A percentile compares a stretch with the other conserved stretches of the same genome.
phyloP scores from a whole-genome alignment of 1,140 invertebrate species.

The Aphelinus atriplicis region DNA sequence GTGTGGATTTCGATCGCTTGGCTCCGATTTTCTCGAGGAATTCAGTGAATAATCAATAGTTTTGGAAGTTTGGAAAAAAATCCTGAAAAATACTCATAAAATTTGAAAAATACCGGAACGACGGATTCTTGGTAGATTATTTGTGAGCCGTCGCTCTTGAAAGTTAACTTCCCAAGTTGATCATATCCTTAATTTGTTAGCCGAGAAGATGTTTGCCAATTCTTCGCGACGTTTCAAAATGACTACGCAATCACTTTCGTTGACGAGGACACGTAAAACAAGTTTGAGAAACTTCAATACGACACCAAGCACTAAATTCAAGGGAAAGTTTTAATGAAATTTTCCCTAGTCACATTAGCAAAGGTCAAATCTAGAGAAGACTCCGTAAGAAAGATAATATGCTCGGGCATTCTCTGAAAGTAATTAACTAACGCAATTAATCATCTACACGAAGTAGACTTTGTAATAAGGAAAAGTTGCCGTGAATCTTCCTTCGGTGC shows the following conservation, averaged over 20 bases:
- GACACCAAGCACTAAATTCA: background rate
- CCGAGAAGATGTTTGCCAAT: too few relatives aligned
- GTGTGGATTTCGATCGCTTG: too few relatives aligned
- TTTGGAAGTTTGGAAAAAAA: background rate
- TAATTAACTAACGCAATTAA: conserved; percentile 29
- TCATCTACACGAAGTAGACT: background rate
- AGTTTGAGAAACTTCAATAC: conserved; percentile 2
- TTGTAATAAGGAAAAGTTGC: background rate
- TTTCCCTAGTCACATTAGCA: background rate
- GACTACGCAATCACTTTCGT: background rate
- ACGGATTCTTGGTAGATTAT: too few relatives aligned
- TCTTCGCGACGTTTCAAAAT: too few relatives aligned
- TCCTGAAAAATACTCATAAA: too few relatives aligned
- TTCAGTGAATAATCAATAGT: background rate
- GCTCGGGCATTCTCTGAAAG: background rate
- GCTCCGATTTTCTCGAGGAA: too few relatives aligned
- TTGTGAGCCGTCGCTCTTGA: too few relatives aligned
- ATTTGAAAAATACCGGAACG: too few relatives aligned
- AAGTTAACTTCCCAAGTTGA: too few relatives aligned
- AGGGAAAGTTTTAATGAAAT: conserved; percentile 31
- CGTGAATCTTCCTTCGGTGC: background rate
- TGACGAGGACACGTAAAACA: conserved; percentile 2
- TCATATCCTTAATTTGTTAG: too few relatives aligned
- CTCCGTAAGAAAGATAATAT: background rate
- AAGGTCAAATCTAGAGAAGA: background rate